These are phyloP conservation scores for Arothron firmamentum DNA, from an alignment of 2,113 vertebrate species.

Conservation along the genomic window DNA sequence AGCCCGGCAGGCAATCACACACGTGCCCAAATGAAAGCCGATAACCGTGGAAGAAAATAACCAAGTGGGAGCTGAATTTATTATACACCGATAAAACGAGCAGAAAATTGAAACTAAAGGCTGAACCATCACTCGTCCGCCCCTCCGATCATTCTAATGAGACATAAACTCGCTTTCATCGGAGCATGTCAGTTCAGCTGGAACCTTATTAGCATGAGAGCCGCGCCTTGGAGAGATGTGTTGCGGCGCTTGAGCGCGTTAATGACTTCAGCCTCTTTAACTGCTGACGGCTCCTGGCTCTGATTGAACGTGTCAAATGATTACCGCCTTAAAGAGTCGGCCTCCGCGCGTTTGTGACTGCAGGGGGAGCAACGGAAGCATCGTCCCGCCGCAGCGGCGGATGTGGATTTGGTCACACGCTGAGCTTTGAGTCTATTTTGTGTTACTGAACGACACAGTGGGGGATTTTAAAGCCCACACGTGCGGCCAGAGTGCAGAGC, in stretches of 20 bases:
- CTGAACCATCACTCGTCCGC: conserved; percentile 16
- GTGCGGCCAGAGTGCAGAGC: too few species aligned
- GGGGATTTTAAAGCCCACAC: background rate
- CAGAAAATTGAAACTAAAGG: conserved; percentile 7
- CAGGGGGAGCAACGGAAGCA: background rate
- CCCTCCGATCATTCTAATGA: conserved; percentile 21
- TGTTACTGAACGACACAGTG: background rate
- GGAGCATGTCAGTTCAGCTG: conserved; percentile 34
- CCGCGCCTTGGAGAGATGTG: conserved; percentile 29
- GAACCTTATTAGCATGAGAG: conserved; percentile 52
- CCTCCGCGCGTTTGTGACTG: conserved; percentile 2
- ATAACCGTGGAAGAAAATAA: conserved; percentile 17
- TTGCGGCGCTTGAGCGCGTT: conserved; percentile 26
- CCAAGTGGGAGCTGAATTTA: conserved; percentile 39
- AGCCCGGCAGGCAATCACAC: conserved; percentile 5
- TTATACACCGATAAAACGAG: conserved; percentile 27
- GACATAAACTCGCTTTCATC: conserved; percentile 24
- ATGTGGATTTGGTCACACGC: background rate
- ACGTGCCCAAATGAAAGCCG: conserved; percentile 20
- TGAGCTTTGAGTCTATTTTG: conserved; percentile 1
- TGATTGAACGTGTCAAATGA: conserved; percentile 34
- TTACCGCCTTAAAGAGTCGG: conserved; percentile 1
- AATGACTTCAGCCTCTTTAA: conserved; percentile 45
- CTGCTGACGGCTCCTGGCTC: conserved; percentile 8
- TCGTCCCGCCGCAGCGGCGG: background rate